phyloP scores from a whole-genome alignment of 1,140 invertebrate genomes.

The Ooceraea biroi region DNA sequence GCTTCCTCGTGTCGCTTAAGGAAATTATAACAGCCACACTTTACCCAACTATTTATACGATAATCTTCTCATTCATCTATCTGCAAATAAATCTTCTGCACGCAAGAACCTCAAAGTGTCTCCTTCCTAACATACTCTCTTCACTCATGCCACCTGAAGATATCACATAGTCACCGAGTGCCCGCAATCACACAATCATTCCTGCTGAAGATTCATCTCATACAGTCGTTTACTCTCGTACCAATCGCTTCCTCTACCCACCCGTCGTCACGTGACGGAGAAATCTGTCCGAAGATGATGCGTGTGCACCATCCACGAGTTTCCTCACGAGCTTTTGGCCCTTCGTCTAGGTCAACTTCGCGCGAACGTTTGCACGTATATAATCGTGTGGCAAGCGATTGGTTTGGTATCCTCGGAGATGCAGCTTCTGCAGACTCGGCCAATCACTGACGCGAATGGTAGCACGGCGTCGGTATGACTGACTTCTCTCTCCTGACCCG shows the following conservation, averaged over 20 bases:
- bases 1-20: not conserved
- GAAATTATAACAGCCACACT: not conserved
- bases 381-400: not conserved
- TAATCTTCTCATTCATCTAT: not conserved
- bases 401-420: constrained; percentile 31
- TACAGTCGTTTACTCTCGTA: not conserved
- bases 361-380: constrained; percentile 34
- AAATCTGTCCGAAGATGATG: constrained; percentile 12
- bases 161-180: not conserved
- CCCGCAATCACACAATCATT: not conserved
- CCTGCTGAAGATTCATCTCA: not conserved
- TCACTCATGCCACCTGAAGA: not conserved
- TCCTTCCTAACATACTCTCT: not conserved
- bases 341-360: constrained; percentile 52
- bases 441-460: constrained; percentile 79
- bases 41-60: not conserved
- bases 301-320: constrained; percentile 31
- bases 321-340: not conserved
- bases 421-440: constrained; percentile 38
- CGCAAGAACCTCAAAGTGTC: no score
- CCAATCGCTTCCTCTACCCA: constrained; percentile 51
- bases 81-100: not conserved
- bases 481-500: constrained; percentile 76
- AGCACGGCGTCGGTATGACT: constrained; percentile 83
- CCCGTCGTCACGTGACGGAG: constrained; percentile 59